Conservation (phyloP, 2,888 invertebrate species). For the Ephialtes manifestator region DNA sequence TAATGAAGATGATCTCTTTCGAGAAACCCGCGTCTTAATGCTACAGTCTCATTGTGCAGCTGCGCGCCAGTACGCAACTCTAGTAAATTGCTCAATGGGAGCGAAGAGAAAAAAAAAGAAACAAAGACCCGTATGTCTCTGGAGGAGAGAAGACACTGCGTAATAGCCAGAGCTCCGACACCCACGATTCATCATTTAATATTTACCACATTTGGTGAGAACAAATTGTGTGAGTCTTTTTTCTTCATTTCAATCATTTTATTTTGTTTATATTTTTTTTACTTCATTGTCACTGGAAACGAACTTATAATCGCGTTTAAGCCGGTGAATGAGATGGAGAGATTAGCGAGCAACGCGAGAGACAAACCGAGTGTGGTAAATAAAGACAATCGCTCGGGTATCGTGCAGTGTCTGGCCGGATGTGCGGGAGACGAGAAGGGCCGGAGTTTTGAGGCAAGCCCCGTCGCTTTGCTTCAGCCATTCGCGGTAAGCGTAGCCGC, state of each 20-base stretch:
- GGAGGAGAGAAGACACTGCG: background rate
- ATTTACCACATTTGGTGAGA: slow-evolving; percentile 3
- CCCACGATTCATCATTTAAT: slow-evolving; percentile 18
- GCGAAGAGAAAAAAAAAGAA: slow-evolving; percentile 23
- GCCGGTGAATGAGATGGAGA: slow-evolving; percentile 10
- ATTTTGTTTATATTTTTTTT: slow-evolving; percentile 1
- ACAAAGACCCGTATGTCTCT: slow-evolving; percentile 16
- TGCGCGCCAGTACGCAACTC: slow-evolving; percentile 36
- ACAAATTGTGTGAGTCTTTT: slow-evolving; percentile 5
- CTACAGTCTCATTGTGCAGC: slow-evolving; percentile 38
- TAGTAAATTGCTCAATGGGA: slow-evolving; percentile 44
- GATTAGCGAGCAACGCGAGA: slow-evolving; percentile 36
- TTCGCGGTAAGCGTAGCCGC: slow-evolving; percentile 25
- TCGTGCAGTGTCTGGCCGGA: slow-evolving; percentile 61
- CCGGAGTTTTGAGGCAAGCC: background rate
- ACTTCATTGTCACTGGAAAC: slow-evolving; percentile 13
- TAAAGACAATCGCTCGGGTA: slow-evolving; percentile 47
- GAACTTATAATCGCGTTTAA: slow-evolving; percentile 1
- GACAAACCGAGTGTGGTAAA: slow-evolving; percentile 16
- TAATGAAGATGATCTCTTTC: background rate
- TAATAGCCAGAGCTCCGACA: slow-evolving; percentile 15
- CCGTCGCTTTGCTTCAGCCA: slow-evolving; percentile 21
- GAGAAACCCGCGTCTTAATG: background rate
- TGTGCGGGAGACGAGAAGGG: slow-evolving; percentile 58
- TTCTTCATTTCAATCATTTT: background rate